phyloP scores from a whole-genome alignment of 2,888 invertebrate genomes.

The Alentia gelatinosa region DNA sequence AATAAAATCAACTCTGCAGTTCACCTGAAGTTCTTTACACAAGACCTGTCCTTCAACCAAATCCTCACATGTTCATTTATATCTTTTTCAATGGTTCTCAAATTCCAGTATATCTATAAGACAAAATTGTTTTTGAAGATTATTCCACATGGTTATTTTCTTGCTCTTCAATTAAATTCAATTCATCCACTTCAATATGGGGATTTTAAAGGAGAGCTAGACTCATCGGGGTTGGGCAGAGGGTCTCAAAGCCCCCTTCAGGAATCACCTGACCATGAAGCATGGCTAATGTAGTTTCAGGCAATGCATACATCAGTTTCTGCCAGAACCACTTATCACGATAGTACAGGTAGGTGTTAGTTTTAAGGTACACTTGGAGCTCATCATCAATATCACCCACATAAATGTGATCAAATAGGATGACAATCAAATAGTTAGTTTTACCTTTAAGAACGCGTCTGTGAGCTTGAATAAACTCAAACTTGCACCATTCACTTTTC shows the following conservation, averaged over 20 bases:
- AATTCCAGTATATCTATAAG: too few species aligned
- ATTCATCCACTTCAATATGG: too few species aligned
- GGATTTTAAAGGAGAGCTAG: too few species aligned
- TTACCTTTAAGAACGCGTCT: background rate
- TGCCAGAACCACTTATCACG: conserved; percentile 40
- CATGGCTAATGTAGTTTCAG: background rate
- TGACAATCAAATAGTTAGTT: conserved; percentile 38
- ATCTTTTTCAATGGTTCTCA: too few species aligned
- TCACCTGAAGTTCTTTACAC: too few species aligned
- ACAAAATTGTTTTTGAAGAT: too few species aligned
- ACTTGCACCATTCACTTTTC: conserved; percentile 41
- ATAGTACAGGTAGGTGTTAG: conserved; percentile 35
- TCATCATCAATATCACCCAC: conserved; percentile 27
- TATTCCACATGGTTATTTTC: too few species aligned
- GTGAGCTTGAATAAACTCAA: conserved; percentile 44
- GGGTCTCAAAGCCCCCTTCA: background rate
- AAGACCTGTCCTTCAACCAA: too few species aligned
- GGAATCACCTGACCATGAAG: background rate
- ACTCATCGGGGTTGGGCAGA: too few species aligned
- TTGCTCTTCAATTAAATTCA: too few species aligned
- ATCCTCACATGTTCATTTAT: too few species aligned
- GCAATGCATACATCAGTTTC: conserved; percentile 6
- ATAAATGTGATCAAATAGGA: conserved; percentile 1
- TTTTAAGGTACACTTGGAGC: conserved; percentile 36
- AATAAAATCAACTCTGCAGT: too few species aligned